Conservation (phyloP, 2,888 invertebrate species). For the Drosophila borealis region DNA sequence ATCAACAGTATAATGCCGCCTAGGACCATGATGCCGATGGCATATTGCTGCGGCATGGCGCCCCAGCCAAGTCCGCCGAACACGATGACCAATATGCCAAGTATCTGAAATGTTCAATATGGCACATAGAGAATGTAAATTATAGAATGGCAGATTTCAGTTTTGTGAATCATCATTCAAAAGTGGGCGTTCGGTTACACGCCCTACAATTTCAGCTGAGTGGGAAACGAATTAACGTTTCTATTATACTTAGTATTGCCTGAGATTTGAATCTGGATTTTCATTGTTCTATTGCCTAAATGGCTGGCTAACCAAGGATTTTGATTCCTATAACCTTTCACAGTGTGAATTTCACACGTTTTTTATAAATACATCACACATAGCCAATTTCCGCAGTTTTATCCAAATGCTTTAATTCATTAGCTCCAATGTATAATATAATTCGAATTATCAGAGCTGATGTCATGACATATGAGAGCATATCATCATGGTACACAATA, state of each 20-base stretch:
- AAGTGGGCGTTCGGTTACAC: slow-evolving; percentile 19
- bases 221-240: too few species aligned
- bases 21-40: slow-evolving; percentile 73
- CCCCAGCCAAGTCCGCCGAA: slow-evolving; percentile 79
- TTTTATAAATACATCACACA: too few species aligned
- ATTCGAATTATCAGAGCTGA: slow-evolving; percentile 5
- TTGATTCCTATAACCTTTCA: too few species aligned
- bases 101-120: slow-evolving; percentile 56
- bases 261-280: too few species aligned
- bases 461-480: slow-evolving; percentile 32
- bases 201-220: not conserved
- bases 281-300: too few species aligned
- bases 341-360: too few species aligned
- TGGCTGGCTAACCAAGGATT: too few species aligned
- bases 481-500: not conserved
- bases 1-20: slow-evolving; percentile 75
- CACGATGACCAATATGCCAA: slow-evolving; percentile 73
- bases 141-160: not conserved
- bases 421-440: not conserved
- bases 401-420: too few species aligned
- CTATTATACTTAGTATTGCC: too few species aligned
- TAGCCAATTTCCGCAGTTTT: too few species aligned
- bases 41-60: slow-evolving; percentile 77
- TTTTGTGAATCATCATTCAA: not conserved
- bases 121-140: not conserved